Base-by-base conservation (phyloP, 2,797 vertebrate species). In the Meriones psammophilus region DNA sequence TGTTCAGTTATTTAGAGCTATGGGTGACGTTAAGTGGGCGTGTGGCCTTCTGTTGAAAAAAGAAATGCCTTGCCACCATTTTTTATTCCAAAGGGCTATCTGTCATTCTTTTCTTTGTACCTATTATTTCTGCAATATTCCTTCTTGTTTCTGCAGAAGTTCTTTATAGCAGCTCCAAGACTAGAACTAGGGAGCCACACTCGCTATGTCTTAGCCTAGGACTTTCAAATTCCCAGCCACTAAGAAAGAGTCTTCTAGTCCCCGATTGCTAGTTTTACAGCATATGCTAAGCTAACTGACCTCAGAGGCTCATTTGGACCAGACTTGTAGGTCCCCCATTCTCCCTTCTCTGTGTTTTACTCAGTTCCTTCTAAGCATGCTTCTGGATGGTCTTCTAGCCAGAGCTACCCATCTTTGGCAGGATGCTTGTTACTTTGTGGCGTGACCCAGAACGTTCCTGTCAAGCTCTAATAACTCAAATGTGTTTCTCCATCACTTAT, bases 71-170 rank as follows among this genome's bases (percentile, higher is more conserved):
- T 86, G 18, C 3, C 15, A 50, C 13, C 26, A 3, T 80, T 94
- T 97, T 92, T 56, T 54, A 84, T 77, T 95, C 64, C 46, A 42
- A 60, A 66, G 15, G 50, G 64, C 30, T 7, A 24, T 83, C 39
- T 24, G 0, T 79, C 77, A 66, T 88, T 28, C 50, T 18, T 91
- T n/a, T 76, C 64, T 42, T 90, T 42, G 4, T 30, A 80, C 39
- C 17, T 87, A 9, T 80, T 60, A 39, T 80, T 92, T 94, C 54
- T 85, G 22, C 5, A 42, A 39, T 28, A 66, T 4, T n/a, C 12
- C 84, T 88, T 50, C 60, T 89, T 33, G 56, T 81, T 94, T 94
- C 73, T 81, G 30, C 6, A 88, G 24, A 93, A 89, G 81, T 78
- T 85, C 39, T 90, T 88, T 86, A 26, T 56, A 22, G 9, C 10